Base-by-base conservation (phyloP, 2,797 vertebrate genomes). In the Poecilia wingei region DNA sequence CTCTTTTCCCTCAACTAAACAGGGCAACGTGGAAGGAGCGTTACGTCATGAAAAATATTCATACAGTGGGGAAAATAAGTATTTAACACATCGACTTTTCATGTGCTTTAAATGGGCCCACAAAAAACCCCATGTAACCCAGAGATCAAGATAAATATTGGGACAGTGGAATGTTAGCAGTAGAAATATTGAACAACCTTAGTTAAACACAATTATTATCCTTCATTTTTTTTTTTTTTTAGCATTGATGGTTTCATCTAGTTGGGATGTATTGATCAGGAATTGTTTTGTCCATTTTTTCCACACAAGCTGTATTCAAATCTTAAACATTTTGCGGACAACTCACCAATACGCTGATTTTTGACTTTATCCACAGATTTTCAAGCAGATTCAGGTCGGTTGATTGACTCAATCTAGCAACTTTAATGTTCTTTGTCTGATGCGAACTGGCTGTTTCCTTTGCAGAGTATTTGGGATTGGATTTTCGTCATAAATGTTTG, bases 1-100 rank as follows among this genome's bases (percentile, higher is more conserved):
- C 81, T 78, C 77, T 88, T 92, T 89, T 92, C 92, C 83, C 84
- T 87, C 72, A 80, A 82, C 78, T 75, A 61, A 77, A 73, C 68
- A 77, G 79, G 80, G 77, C 75, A 79, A 79, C 45, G 33, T 57
- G 61, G 86, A 57, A 61, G 55, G 41, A 53, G 78, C 4, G 3
- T 78, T 84, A 79, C 76, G 43, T 33, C 33, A 51, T 57, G 46
- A 33, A 77, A 55, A 10, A 33, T 8, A 31, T 22, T 39, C 7
- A 20, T 31, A 57, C 43, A 72, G 41, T 41, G 14, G 68, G 43
- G 43, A 8, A 70, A 45, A n/a, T 45, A 7, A 46, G 68, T 28
- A 9, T 70, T 45, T 28, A 14, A 59, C n/a, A 59, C n/a, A 31
- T 4, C 55, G 18, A 31, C 49, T 25, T 53, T 53, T 12, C 25